Evolutionary conservation across 2,113 vertebrate species (phyloP).

Genomic region (Hippocampus abdominalis): DNA sequence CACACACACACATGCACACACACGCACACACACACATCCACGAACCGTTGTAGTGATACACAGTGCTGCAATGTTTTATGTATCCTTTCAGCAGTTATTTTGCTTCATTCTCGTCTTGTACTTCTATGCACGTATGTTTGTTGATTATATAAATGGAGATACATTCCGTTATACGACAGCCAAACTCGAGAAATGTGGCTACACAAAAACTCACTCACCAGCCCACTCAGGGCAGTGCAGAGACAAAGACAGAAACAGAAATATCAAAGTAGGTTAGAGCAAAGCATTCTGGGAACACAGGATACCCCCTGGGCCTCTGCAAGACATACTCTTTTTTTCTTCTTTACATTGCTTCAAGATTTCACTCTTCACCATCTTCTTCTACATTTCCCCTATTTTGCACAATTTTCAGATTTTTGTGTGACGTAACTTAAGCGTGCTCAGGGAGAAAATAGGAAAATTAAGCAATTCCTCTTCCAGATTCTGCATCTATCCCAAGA

Average conservation of each 20-base stretch:
- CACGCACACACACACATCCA: not conserved
- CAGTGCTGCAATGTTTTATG: not conserved
- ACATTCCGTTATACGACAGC: not conserved
- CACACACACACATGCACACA: slow-evolving; percentile 8
- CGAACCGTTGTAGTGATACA: not conserved
- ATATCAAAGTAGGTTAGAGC: slow-evolving; percentile 77
- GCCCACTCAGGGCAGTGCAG: slow-evolving; percentile 57
- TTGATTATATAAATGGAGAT: not conserved
- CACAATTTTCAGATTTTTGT: not conserved
- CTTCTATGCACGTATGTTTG: not conserved
- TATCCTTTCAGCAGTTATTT: not conserved
- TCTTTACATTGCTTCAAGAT: slow-evolving; percentile 30
- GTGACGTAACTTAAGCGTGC: not conserved
- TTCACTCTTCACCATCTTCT: slow-evolving; percentile 10
- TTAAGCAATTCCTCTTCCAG: not conserved
- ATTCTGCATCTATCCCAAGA: not conserved
- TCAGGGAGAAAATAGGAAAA: not conserved
- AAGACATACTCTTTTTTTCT: slow-evolving; percentile 53
- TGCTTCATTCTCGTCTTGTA: not conserved
- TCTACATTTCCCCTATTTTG: not conserved
- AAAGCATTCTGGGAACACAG: slow-evolving; percentile 72
- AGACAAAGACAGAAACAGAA: slow-evolving; percentile 71
- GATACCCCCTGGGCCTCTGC: slow-evolving; percentile 71
- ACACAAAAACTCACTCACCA: slow-evolving; percentile 32
- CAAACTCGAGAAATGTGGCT: slow-evolving; percentile 7